Percentiles rank a stretch among this genome's conserved stretches.
phyloP scores from a whole-genome alignment of 1,140 invertebrate genomes.

The Atta texana region DNA sequence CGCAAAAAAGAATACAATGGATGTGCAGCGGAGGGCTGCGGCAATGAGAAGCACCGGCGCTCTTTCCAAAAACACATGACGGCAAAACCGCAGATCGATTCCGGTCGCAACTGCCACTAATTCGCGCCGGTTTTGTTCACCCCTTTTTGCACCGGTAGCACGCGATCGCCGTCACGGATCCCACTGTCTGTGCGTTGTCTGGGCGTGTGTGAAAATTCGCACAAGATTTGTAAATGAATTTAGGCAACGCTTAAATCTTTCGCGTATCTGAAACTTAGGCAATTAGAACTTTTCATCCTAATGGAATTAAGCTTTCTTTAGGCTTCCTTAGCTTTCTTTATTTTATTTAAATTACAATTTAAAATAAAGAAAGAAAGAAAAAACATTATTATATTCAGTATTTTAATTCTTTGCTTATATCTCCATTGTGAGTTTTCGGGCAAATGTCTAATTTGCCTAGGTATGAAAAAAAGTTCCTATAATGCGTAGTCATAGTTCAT shows the following conservation, averaged over 20 bases:
- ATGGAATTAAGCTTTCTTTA: background rate
- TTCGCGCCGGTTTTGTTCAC: conserved; percentile 56
- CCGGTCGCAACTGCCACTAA: conserved; percentile 69
- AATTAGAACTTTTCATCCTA: background rate
- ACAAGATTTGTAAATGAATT: background rate
- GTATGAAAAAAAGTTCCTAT: too few species aligned
- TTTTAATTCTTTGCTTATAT: too few species aligned
- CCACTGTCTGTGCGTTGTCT: conserved; percentile 36
- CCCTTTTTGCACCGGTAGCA: conserved; percentile 53
- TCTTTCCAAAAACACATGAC: conserved; percentile 67
- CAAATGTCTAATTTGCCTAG: background rate
- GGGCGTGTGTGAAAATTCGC: background rate
- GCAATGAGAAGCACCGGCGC: conserved; percentile 29
- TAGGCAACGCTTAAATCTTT: background rate
- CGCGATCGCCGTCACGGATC: conserved; percentile 61
- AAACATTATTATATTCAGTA: too few species aligned
- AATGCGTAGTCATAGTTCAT: too few species aligned
- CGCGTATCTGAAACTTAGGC: background rate
- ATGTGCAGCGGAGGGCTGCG: background rate
- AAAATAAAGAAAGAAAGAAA: too few species aligned
- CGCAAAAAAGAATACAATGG: conserved; percentile 55
- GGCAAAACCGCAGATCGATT: conserved; percentile 73
- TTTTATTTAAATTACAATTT: too few species aligned
- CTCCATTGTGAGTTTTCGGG: too few species aligned
- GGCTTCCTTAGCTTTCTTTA: too few species aligned